Evolutionary conservation across 30 jellyfish, hydroid and myxozoan genomes (phyloP).

Genomic region (Haliclystus octoradiatus): DNA sequence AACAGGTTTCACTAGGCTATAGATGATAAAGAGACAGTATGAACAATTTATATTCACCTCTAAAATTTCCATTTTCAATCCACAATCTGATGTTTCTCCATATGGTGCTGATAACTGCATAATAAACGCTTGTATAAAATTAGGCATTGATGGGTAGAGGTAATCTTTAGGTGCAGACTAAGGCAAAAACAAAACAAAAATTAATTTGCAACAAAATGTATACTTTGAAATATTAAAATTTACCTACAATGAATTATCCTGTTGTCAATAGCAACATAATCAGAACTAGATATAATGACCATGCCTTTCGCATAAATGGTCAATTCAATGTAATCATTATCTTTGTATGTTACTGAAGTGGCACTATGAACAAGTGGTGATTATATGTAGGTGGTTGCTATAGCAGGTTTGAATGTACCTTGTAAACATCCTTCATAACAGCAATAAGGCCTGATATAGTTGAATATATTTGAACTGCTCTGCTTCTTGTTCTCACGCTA

Average conservation of each 20-base stretch:
- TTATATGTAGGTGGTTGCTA: no score
- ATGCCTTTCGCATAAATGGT: no score
- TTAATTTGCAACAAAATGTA: not conserved
- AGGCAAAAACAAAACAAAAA: not conserved
- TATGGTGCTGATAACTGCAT: constrained; percentile 56
- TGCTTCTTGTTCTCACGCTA: constrained; percentile 65
- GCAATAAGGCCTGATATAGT: constrained; percentile 75
- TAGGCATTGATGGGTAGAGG: constrained; percentile 66
- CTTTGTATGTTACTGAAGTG: no score
- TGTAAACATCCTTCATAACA: constrained; percentile 75
- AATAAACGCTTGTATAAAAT: constrained; percentile 46
- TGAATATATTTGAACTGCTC: constrained; percentile 74
- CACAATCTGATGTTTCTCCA: constrained; percentile 85
- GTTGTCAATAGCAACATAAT: no score
- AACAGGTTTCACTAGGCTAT: no score
- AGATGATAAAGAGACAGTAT: no score
- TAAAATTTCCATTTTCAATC: constrained; percentile 79
- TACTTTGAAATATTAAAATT: no score
- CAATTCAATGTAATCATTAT: no score
- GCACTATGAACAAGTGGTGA: no score
- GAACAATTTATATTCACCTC: constrained; percentile 24
- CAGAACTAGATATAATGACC: no score
- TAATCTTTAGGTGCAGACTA: constrained; percentile 70
- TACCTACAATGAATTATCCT: no score
- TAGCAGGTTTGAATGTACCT: no score